Evolutionary conservation across 2,888 invertebrate species (phyloP).

Genomic region (Quadroppia sp.): DNA sequence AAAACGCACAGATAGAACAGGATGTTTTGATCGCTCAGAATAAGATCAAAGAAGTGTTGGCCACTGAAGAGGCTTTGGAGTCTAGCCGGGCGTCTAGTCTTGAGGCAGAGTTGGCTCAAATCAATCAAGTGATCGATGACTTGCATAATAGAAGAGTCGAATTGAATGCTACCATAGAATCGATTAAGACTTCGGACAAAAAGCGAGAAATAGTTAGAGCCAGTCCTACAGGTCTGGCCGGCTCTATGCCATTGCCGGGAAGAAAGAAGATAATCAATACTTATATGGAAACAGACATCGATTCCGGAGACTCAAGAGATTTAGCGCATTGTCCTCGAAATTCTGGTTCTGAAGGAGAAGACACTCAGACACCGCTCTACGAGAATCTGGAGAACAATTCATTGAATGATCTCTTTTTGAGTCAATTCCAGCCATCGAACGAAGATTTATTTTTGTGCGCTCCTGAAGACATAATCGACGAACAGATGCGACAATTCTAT

Average conservation of each 20-base stretch:
- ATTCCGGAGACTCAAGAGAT: slow-evolving; percentile 71
- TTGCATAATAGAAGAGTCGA: slow-evolving; percentile 79
- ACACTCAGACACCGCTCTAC: slow-evolving; percentile 33
- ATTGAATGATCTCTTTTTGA: not conserved
- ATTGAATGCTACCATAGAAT: slow-evolving; percentile 76
- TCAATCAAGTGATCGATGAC: slow-evolving; percentile 78
- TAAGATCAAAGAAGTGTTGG: slow-evolving; percentile 61
- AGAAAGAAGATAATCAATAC: slow-evolving; percentile 60
- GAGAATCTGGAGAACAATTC: slow-evolving; percentile 26
- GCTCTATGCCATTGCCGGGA: slow-evolving; percentile 47
- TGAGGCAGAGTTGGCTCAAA: slow-evolving; percentile 68
- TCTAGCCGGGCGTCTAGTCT: slow-evolving; percentile 53
- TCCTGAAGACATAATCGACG: slow-evolving; percentile 47
- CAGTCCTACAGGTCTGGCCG: slow-evolving; percentile 52
- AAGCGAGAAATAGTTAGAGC: slow-evolving; percentile 2
- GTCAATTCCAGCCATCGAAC: slow-evolving; percentile 2
- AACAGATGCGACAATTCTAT: slow-evolving; percentile 58
- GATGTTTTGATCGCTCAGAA: slow-evolving; percentile 77
- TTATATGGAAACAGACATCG: slow-evolving; percentile 86
- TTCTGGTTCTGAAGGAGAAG: slow-evolving; percentile 17
- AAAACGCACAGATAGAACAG: slow-evolving; percentile 80
- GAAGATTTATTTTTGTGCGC: slow-evolving; percentile 8
- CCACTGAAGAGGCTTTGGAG: slow-evolving; percentile 44
- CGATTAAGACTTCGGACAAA: slow-evolving; percentile 60
- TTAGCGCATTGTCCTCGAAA: slow-evolving; percentile 43